Base-by-base conservation (phyloP, 2,888 invertebrate genomes). In the Chrysomela aeneicollis region DNA sequence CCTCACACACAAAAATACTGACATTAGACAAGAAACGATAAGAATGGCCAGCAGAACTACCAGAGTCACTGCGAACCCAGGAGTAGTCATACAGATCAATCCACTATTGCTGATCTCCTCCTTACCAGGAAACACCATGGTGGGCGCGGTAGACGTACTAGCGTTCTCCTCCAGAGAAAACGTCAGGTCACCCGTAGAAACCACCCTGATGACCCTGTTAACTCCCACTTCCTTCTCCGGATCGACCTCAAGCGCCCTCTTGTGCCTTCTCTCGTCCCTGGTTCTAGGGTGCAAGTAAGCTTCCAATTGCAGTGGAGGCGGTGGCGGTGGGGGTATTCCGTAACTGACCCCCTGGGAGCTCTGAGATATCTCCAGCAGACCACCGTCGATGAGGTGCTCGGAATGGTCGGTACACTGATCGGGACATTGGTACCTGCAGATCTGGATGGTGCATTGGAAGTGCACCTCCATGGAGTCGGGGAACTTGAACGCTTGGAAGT, bases 381-480 rank as follows among this genome's bases (percentile, higher is more conserved):
- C 84, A 32, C 73, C 74, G 58, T 77, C 77, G 12, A 77, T 62
- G 49, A 70, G 64, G 52, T 73, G 73, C 22, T 68, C 71, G 9
- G 66, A 63, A 8, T 72, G 68, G 49, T 75, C 75, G 0, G 93
- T 91, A 78, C 95, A 96, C 78, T 96, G 96, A 72, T 95, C 95
- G 0, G 96, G 96, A 77, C 96, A 96, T 76, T 94, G 92, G 76
- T 94, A 94, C 73, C 95, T 87, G 81, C 96, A 96, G 76, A 96
- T 95, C 82, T 96, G 95, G 69, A 96, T 95, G 30, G 95, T 95
- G 81, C 95, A 96, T 81, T 95, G 95, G 86, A 96, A 96, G 81
- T 96, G 95, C 0, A 96, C 96, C 81, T 96, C 95, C 95, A 96
- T 96, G 0, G 95, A 95, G 79, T 96, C 96, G 0, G 96, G 96